A percentile compares a stretch with the other conserved stretches of the same genome.
Conservation (phyloP, 1,140 invertebrate genomes). For the Polyergus mexicanus region DNA sequence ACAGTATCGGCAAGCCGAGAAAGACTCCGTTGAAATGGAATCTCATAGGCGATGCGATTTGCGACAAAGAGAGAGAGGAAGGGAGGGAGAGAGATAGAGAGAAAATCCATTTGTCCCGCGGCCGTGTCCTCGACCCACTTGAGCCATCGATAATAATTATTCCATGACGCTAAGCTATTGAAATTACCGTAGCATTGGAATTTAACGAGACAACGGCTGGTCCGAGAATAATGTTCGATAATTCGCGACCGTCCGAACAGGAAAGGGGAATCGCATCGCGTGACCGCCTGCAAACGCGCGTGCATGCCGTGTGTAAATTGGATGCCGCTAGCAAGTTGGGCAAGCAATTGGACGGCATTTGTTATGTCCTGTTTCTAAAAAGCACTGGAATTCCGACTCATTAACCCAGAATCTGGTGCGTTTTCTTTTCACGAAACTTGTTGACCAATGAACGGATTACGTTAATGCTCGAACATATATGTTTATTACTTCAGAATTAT, state of each 20-base stretch:
- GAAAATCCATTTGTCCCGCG: conserved; percentile 59
- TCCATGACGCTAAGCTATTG: background rate
- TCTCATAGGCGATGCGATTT: conserved; percentile 33
- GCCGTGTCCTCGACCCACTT: conserved; percentile 81
- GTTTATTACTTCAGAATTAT: conserved; percentile 31
- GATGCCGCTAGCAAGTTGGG: conserved; percentile 7
- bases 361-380: conserved; percentile 27
- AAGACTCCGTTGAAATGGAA: conserved; percentile 66
- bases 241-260: conserved; percentile 12
- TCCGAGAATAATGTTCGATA: conserved; percentile 16
- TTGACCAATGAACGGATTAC: conserved; percentile 11
- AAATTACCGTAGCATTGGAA: background rate
- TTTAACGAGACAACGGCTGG: background rate
- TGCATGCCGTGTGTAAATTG: conserved; percentile 1
- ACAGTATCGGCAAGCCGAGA: conserved; percentile 32
- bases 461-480: background rate
- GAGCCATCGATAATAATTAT: conserved; percentile 68
- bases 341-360: conserved; percentile 7
- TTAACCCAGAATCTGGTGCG: conserved; percentile 34
- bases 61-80: conserved; percentile 23
- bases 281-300: background rate
- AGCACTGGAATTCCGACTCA: conserved; percentile 37
- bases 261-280: background rate
- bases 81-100: conserved; percentile 16
- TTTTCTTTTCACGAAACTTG: conserved; percentile 48